A percentile compares a stretch with the other conserved stretches of the same genome.
These are phyloP conservation scores for Ctenopoma multispine DNA, from an alignment of 2,797 vertebrate genomes.

Conservation along the genomic window DNA sequence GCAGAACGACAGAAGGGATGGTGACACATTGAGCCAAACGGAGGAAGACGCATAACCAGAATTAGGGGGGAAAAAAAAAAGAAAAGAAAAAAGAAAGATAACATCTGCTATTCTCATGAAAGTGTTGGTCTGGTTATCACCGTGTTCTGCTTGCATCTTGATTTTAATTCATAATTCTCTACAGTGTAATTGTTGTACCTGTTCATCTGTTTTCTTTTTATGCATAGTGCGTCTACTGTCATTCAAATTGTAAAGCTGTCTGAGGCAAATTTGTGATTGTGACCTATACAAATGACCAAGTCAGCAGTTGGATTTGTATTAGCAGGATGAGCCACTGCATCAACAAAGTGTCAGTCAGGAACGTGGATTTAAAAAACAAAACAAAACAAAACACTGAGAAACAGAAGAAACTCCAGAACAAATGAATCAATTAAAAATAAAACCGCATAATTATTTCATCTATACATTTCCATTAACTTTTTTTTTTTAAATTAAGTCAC, in stretches of 20 bases:
- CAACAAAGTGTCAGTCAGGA: no score
- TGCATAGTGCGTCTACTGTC: no score
- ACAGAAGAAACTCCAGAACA: no score
- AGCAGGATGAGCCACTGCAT: background rate
- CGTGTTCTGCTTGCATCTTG: slow-evolving; percentile 1
- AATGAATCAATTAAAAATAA: background rate
- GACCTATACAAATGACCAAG: background rate
- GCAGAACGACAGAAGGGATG: slow-evolving; percentile 1
- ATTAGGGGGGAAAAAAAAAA: no score
- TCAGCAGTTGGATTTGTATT: background rate
- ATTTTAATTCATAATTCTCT: background rate
- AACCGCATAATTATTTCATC: background rate
- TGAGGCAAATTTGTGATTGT: background rate
- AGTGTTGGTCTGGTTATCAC: slow-evolving; percentile 22
- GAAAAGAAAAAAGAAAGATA: background rate
- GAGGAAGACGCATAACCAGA: no score
- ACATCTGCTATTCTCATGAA: slow-evolving; percentile 41
- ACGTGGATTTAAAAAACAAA: no score
- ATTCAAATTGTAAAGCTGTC: background rate
- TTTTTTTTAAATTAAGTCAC: no score
- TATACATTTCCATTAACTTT: no score
- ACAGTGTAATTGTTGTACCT: background rate
- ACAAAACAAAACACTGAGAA: no score
- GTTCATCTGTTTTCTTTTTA: no score
- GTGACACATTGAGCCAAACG: slow-evolving; percentile 12